Evolutionary conservation across 2,113 vertebrate genomes (phyloP), one percentile per base, ranked within the genome.

Genomic region (Cariama cristata): DNA sequence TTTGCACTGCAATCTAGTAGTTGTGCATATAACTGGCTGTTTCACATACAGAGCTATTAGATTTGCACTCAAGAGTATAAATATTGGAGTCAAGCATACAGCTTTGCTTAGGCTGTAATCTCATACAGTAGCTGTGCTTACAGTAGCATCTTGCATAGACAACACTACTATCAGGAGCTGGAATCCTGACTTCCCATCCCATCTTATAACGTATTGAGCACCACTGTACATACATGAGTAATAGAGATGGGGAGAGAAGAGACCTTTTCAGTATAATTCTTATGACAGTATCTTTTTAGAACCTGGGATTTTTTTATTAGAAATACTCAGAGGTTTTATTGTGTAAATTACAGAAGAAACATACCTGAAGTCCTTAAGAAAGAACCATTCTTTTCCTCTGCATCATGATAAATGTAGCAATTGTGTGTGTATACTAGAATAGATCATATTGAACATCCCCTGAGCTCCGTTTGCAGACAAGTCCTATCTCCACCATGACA

Each of bases 391-490:
- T 96, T 96, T 98, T 95, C 91, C 76, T 79, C 83, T 63, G 33
- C 79, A 92, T 96, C 73, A 24, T 96, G 97, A 98, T 93, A 95
- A 98, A 95, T 95, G 75, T 97, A 95, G 95, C 96, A 96, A 92
- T 97, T 97, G 97, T 68, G 67, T 92, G 73, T 91, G 60, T 95
- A 91, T 76, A 94, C 95, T 95, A 92, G 98, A 98, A 98, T 98
- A 98, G 96, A 98, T 98, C 96, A 98, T 97, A 97, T 98, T 98
- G 98, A 98, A 98, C 97, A 97, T 98, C 98, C 98, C 98, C 97
- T 94, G 97, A 98, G 98, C 98, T 98, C 96, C 42, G 74, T 98
- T 98, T 98, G 97, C 98, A 98, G 98, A 98, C 98, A 97, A 98
- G 97, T 98, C 97, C 96, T 98, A 98, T 98, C 98, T 99, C 98